A percentile compares a stretch with the other conserved stretches of the same genome.
These are phyloP conservation scores for Scaptomyza hsui DNA, from an alignment of 1,140 invertebrate species.

Conservation along the genomic window DNA sequence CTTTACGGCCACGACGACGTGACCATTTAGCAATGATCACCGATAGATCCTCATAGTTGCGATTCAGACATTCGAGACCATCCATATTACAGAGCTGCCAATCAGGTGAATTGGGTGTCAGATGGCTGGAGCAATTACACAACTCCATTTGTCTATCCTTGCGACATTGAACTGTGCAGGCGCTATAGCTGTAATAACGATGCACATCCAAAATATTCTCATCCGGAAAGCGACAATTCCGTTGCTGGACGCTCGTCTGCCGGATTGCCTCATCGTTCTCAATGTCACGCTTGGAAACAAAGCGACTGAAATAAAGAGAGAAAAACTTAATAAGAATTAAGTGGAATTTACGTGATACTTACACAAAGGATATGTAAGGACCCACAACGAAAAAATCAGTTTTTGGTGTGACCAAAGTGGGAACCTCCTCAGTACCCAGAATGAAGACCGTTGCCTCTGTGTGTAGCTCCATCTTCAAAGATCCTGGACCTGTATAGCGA, in stretches of 20 bases:
- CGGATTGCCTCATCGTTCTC: conserved; percentile 86
- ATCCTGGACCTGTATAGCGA: conserved; percentile 86
- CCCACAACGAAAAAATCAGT: conserved; percentile 85
- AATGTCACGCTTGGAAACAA: conserved; percentile 86
- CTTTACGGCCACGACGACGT: conserved; percentile 73
- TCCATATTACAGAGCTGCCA: conserved; percentile 86
- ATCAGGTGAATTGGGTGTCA: conserved; percentile 86
- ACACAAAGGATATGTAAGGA: conserved; percentile 85
- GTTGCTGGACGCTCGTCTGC: conserved; percentile 85
- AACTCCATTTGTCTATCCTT: conserved; percentile 86
- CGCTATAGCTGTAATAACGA: conserved; percentile 87
- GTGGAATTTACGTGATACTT: conserved; percentile 35
- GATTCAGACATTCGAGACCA: conserved; percentile 86
- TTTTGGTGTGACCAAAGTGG: conserved; percentile 86
- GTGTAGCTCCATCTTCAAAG: conserved; percentile 85
- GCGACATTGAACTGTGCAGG: conserved; percentile 88
- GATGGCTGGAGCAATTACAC: conserved; percentile 88
- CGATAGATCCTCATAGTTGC: conserved; percentile 86
- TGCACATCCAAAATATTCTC: conserved; percentile 87
- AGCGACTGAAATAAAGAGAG: conserved; percentile 79
- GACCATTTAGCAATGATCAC: conserved; percentile 85
- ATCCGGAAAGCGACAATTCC: conserved; percentile 87
- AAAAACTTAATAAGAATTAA: background rate
- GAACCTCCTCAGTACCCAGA: conserved; percentile 87
- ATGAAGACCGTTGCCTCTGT: conserved; percentile 86